Evolutionary conservation across 2,797 vertebrate species (phyloP), one percentile per base, ranked within the genome.

Genomic region (Paguma larvata): DNA sequence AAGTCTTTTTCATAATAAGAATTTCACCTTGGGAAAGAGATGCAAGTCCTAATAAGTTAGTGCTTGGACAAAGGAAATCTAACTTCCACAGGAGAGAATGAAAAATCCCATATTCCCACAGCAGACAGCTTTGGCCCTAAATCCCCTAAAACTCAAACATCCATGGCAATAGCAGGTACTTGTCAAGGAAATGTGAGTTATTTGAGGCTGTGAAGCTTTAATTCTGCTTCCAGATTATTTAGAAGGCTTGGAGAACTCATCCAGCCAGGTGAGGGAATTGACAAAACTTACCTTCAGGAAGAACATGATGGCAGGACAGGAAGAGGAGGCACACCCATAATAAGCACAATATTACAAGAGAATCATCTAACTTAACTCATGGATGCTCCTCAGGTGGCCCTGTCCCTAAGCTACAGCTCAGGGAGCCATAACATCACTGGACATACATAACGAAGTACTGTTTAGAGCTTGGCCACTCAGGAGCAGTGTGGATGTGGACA

Each of bases 161-260:
- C 13, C 19, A 0, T 5, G 30, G 12, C 8, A 32, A 15, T 19
- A 15, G 5, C 59, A 13, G 0, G 0, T 56, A 23, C 41, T 34
- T 68, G 11, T 56, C 83, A 78, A 80, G 27, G 12, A 67, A 63
- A 9, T 14, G 6, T 19, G 15, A 0, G 27, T 34, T 32, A 2
- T 30, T n/a, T 38, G 14, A 46, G 51, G 19, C 32, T 5, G 2
- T 12, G 34, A 53, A 62, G 72, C 32, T 73, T 59, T 8, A 5
- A 46, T 38, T 91, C 18, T 56, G 41, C 21, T 85, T 86, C 73
- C 85, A 34, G 75, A 41, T 53, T 62, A 30, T 19, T 84, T 18
- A 3, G 34, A 53, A 83, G 84, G 13, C 53, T 65, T 32, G 34
- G 63, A 53, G n/a, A n/a, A 44, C 18, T 18, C 1, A 0, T 83